Evolutionary conservation across 1,140 invertebrate genomes (phyloP), one percentile per base, ranked within the genome.

Genomic region (Trichoplusia ni): DNA sequence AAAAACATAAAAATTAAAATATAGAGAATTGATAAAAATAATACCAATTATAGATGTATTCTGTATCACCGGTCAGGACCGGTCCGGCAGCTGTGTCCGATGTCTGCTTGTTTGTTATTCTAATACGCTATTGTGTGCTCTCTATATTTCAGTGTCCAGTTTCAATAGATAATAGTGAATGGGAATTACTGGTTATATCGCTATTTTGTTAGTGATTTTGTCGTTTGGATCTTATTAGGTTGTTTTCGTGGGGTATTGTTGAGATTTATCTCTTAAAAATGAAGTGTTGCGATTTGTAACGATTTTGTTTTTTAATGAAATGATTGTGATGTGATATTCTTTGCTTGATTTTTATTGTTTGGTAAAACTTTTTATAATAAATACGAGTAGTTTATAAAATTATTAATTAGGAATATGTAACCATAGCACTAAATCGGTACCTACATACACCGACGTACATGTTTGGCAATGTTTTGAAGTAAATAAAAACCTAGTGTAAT

Each of bases 61-160:
- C 18, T 29, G 13, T 58, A 11, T 6, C 16, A 33, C 51, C 35
- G 54, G 14, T 58, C 13, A 16, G 27, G 73, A 82, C 82, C 79
- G 82, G 82, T 81, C 73, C 76, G 62, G 82, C 82, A 84, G 82
- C 79, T 84, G 82, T 44, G 64, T 62, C 37, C 51, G 60, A 58
- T 49, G 46, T 58, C 38, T 58, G 38, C 66, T 62, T 61, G 69
- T 73, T 77, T 71, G 66, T 69, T 69, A 76, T 79, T 79, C 64
- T 73, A 76, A 79, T 76, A 64, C 53, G 67, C 66, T 47, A 58
- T 70, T 71, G 61, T 68, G 60, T 42, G 13, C 54, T 63, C 56
- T 64, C 61, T 44, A 46, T 70, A 61, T 73, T 73, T 70, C 47
- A 67, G 58, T 61, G 64, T 53, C 53, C 53, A 53, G 38, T 67